Base-by-base conservation (phyloP, 1,140 invertebrate genomes). In the Drepana arcuata region DNA sequence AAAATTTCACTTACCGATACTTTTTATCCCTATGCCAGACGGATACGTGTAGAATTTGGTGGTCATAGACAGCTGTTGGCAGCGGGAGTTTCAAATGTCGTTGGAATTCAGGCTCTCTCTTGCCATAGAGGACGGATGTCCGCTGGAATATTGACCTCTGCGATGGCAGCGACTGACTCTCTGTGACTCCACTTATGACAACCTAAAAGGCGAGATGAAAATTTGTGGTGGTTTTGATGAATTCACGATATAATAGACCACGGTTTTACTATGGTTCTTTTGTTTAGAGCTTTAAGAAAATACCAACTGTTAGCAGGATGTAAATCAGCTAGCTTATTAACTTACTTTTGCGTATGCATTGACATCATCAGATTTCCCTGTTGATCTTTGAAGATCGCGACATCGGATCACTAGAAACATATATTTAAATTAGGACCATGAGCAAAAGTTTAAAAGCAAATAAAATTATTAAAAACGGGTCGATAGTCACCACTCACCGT, bases 401-500 rank as follows among this genome's bases (percentile, higher is more conserved):
- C 78, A 82, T 4, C 73, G 61, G 36, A 82, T 78, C 15, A 82
- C 78, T 82, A 57, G 7, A 71, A 77, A 33, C 6, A 41, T 4
- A 16, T 7, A 26, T 44, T 37, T n/a, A n/a, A n/a, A n/a, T n/a
- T n/a, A n/a, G n/a, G n/a, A n/a, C n/a, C n/a, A n/a, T n/a, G n/a
- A n/a, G n/a, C n/a, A n/a, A n/a, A n/a, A n/a, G n/a, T n/a, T n/a
- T n/a, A n/a, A n/a, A n/a, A n/a, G n/a, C n/a, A n/a, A n/a, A 48
- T 23, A 26, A 45, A 7, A 28, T 16, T 39, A 48, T 42, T 32
- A 44, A 58, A 49, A 49, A 33, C 26, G 34, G 40, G 35, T 46
- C 55, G 74, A 82, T 78, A 82, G 67, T 74, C 72, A 78, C 74
- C 73, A 82, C 78, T 82, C 78, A 82, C 78, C 78, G 78, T 82